phyloP scores from a whole-genome alignment of 2,888 invertebrate genomes.

The Papilio demoleus region DNA sequence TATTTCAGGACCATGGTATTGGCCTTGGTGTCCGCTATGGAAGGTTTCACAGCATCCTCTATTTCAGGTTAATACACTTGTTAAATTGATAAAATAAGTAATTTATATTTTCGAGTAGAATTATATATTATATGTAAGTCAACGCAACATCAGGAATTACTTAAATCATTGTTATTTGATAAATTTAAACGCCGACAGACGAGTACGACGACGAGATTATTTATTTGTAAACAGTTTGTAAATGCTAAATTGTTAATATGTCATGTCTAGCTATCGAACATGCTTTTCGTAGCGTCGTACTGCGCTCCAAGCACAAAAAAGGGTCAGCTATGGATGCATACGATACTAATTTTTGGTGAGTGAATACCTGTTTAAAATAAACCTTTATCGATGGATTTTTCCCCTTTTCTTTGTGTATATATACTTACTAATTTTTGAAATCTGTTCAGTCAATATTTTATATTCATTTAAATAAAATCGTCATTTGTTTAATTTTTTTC shows the following conservation, averaged over 20 bases:
- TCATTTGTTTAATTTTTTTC: too few relatives aligned
- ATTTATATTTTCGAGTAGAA: too few relatives aligned
- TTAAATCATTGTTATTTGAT: too few relatives aligned
- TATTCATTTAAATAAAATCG: too few relatives aligned
- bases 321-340: conserved; percentile 92
- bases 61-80: conserved; percentile 69
- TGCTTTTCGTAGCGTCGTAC: conserved; percentile 90
- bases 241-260: neutral
- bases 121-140: too few relatives aligned
- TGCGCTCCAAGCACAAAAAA: conserved; percentile 90
- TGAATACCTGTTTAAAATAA: neutral
- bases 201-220: neutral
- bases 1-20: conserved; percentile 82
- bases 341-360: conserved; percentile 90
- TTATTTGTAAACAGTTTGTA: neutral
- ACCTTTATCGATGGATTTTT: too few relatives aligned
- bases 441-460: too few relatives aligned
- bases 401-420: too few relatives aligned
- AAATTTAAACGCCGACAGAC: neutral
- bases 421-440: too few relatives aligned
- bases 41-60: conserved; percentile 88
- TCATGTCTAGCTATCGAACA: conserved; percentile 88
- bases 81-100: neutral
- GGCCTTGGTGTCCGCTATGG: conserved; percentile 90
- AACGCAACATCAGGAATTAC: too few relatives aligned